These are phyloP conservation scores for Cerastis leucographa DNA, from an alignment of 2,888 invertebrate species.

Conservation along the genomic window DNA sequence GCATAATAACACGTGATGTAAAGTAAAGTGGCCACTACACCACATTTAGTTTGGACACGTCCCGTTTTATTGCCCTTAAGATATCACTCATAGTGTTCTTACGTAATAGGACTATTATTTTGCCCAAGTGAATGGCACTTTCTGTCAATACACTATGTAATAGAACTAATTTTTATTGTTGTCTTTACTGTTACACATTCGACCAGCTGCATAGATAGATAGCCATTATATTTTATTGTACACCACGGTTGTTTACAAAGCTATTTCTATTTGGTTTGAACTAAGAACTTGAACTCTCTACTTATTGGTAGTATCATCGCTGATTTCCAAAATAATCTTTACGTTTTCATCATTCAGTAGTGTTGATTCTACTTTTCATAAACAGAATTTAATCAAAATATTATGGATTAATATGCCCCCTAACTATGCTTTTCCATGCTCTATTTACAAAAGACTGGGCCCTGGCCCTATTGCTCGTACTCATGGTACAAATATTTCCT, in stretches of 20 bases:
- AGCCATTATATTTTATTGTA: not conserved
- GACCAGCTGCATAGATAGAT: not conserved
- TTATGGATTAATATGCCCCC: not conserved
- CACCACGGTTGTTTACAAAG: not conserved
- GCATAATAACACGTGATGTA: constrained; percentile 30
- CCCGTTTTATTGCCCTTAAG: constrained; percentile 35
- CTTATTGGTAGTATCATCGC: not conserved
- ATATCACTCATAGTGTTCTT: constrained; percentile 25
- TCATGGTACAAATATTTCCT: not conserved
- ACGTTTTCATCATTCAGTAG: not conserved
- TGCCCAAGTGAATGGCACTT: constrained; percentile 29
- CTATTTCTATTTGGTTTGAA: not conserved
- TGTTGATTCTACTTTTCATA: not conserved
- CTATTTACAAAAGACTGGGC: constrained; percentile 19
- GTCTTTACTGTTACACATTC: constrained; percentile 16
- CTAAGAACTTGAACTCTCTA: not conserved
- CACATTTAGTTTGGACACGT: constrained; percentile 22
- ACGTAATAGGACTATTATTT: constrained; percentile 27
- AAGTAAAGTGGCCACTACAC: constrained; percentile 11
- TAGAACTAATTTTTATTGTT: constrained; percentile 10
- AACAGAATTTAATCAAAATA: not conserved
- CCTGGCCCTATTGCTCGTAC: not conserved
- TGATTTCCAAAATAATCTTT: not conserved
- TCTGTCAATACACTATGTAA: constrained; percentile 22
- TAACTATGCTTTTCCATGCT: not conserved